These are phyloP conservation scores for Prunella strophiata DNA, from an alignment of 2,797 vertebrate genomes.

Conservation along the genomic window DNA sequence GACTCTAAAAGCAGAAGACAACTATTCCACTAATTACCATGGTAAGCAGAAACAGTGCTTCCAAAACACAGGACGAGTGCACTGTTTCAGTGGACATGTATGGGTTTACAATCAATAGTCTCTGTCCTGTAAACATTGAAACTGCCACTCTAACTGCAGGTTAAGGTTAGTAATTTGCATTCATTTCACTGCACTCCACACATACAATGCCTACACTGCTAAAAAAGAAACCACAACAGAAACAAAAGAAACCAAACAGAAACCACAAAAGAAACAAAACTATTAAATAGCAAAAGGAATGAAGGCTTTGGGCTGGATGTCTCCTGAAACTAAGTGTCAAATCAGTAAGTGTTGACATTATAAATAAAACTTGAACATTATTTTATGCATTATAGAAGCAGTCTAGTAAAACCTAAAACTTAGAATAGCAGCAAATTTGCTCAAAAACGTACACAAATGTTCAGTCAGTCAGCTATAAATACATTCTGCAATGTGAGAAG, in stretches of 20 bases:
- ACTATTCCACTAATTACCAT: neutral
- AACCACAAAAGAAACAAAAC: no score
- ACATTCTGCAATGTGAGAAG: neutral
- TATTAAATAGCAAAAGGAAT: neutral
- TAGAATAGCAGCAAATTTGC: slow-evolving; percentile 33
- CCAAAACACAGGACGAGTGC: neutral
- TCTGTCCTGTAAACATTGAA: slow-evolving; percentile 62
- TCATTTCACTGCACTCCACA: neutral
- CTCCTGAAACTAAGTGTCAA: neutral
- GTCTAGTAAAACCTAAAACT: slow-evolving; percentile 13
- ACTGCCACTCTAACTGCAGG: slow-evolving; percentile 3
- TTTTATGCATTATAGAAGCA: neutral
- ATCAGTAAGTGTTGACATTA: neutral
- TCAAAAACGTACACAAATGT: neutral
- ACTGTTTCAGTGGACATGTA: neutral
- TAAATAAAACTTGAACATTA: slow-evolving; percentile 44
- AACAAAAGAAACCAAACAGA: no score
- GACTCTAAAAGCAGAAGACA: slow-evolving; percentile 22
- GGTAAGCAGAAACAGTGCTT: slow-evolving; percentile 12
- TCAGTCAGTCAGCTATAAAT: slow-evolving; percentile 41
- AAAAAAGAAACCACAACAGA: neutral
- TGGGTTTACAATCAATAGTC: slow-evolving; percentile 68
- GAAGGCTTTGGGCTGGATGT: neutral
- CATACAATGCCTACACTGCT: neutral
- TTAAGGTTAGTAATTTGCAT: neutral